Conservation (phyloP, 2,888 invertebrate species). For the Anorthoa munda region DNA sequence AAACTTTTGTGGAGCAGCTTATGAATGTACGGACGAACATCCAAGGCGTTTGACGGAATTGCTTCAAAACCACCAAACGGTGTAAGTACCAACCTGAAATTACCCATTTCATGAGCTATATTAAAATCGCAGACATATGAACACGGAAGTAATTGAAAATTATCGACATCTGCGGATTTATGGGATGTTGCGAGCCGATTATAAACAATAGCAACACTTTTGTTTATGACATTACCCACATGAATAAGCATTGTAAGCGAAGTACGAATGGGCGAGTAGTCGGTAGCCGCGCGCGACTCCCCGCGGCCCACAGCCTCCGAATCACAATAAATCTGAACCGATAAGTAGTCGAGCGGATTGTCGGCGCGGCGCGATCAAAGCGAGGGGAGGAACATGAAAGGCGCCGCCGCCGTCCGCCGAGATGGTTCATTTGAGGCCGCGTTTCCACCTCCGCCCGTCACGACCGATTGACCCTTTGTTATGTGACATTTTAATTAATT, state of each 20-base stretch:
- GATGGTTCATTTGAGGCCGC: constrained; percentile 81
- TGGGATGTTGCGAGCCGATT: constrained; percentile 23
- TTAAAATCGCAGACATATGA: constrained; percentile 19
- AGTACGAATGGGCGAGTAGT: constrained; percentile 77
- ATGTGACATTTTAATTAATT: constrained; percentile 87
- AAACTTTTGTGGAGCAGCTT: no score
- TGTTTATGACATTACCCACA: constrained; percentile 76
- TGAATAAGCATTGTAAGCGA: constrained; percentile 75
- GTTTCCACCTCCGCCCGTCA: constrained; percentile 85
- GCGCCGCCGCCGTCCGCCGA: constrained; percentile 82
- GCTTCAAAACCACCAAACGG: constrained; percentile 8
- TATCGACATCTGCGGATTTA: constrained; percentile 34
- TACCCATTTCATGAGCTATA: constrained; percentile 10
- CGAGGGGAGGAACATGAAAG: constrained; percentile 87
- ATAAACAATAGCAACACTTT: constrained; percentile 70
- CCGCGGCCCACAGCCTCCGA: constrained; percentile 85
- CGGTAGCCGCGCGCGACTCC: constrained; percentile 78
- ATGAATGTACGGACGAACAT: neutral
- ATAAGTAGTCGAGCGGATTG: constrained; percentile 90
- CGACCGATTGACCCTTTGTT: constrained; percentile 80
- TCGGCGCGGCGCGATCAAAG: constrained; percentile 90
- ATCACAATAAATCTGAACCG: constrained; percentile 91
- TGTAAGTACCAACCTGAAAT: constrained; percentile 3
- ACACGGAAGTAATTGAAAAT: constrained; percentile 47
- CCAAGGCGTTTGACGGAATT: neutral